phyloP scores from a whole-genome alignment of 2,113 vertebrate genomes.

The Vulpes ferrilata region DNA sequence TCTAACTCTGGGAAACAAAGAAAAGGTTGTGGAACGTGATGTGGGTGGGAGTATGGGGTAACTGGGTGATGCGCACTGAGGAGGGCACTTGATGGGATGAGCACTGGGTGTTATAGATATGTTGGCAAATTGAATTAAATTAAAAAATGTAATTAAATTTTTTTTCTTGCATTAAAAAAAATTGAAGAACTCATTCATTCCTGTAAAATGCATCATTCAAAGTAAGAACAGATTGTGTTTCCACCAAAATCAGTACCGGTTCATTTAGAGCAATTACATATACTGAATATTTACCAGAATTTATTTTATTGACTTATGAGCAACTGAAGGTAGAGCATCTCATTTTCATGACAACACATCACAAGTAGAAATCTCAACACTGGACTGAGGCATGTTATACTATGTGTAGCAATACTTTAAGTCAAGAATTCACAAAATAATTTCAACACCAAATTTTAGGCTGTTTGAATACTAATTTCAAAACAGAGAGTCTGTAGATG shows the following conservation, averaged over 20 bases:
- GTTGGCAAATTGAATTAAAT: no score
- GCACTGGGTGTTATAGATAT: no score
- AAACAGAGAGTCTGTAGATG: slow-evolving; percentile 58
- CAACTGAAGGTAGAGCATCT: slow-evolving; percentile 58
- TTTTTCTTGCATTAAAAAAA: slow-evolving; percentile 41
- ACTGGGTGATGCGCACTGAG: no score
- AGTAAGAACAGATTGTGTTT: slow-evolving; percentile 31
- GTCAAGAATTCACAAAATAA: slow-evolving; percentile 46
- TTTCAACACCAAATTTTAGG: slow-evolving; percentile 39
- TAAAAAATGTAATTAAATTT: no score
- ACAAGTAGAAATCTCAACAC: slow-evolving; percentile 67
- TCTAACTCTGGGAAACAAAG: no score
- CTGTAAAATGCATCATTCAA: slow-evolving; percentile 42
- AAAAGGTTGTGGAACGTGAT: no score
- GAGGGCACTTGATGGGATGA: no score
- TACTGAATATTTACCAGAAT: slow-evolving; percentile 38
- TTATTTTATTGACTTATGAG: slow-evolving; percentile 60
- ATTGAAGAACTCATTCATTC: background rate
- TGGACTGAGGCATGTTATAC: slow-evolving; percentile 45
- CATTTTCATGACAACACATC: slow-evolving; percentile 68
- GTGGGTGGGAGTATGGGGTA: no score
- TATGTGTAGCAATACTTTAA: slow-evolving; percentile 52
- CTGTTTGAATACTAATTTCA: slow-evolving; percentile 71
- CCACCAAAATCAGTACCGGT: slow-evolving; percentile 51
- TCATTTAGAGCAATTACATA: slow-evolving; percentile 48